Evolutionary conservation across 1,140 invertebrate species (phyloP), one percentile per base, ranked within the genome.

Genomic region (Teleogryllus occipitalis): DNA sequence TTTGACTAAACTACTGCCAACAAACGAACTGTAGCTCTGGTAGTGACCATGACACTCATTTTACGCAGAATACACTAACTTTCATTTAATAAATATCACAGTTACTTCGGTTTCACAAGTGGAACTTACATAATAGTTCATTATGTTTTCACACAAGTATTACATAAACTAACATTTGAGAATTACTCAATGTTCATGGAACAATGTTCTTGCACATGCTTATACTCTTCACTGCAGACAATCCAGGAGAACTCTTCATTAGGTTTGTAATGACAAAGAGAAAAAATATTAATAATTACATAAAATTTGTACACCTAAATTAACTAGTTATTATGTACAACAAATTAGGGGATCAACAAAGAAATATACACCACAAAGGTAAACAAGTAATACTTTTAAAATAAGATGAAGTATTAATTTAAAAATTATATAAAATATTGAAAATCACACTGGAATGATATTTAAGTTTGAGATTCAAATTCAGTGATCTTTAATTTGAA

Each of bases 201-300:
- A 39, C 27, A 39, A 39, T 39, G 27, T 39, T 39, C 27, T 39
- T 39, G 27, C 27, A 39, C 27, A 39, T 39, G 27, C 27, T 65
- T 65, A 10, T 14, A 65, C 54, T 14, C 18, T 65, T 18, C 54
- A 10, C 54, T 65, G 10, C 7, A 18, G 54, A 65, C 18, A 14
- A 65, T 65, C 54, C 54, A 65, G 54, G 54, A 65, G 18, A 65
- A 65, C 54, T 65, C 54, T 18, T 65, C 10, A 10, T 14, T 14
- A 65, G 54, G 54, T 18, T 14, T 14, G 10, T 65, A 65, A 18
- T 65, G 18, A 3, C 10, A 65, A 65, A 14, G 54, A 65, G 10
- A 65, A 65, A 65, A 65, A 65, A 65, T 65, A 65, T 65, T 65
- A 65, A 65, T 65, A 65, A 65, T 65, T 65, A 65, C 54, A 65